Evolutionary conservation across 2,888 invertebrate species (phyloP), one percentile per base, ranked within the genome.

Genomic region (Spodoptera exigua): DNA sequence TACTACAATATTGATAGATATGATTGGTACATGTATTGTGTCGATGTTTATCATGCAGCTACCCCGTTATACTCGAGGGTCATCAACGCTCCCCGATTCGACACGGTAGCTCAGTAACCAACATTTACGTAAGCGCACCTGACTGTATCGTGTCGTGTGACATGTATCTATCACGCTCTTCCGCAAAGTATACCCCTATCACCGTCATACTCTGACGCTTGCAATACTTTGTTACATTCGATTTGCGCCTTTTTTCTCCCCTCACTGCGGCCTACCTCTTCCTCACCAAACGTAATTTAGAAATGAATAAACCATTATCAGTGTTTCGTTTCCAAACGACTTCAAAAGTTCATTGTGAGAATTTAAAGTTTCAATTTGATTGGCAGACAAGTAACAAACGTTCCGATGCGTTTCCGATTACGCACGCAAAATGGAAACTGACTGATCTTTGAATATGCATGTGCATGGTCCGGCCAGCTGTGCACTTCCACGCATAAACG

Each of bases 371-470:
- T 72, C 60, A 68, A 82, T 81, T 92, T 79, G 85, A 77, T 81
- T 83, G 83, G 74, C 80, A 65, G 60, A 53, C 51, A 46, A 63
- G 57, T 48, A 65, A 66, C 68, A 61, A 79, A 74, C 66, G 80
- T 81, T 82, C 82, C 80, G 83, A 84, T 85, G 82, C 84, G 85
- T 90, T 92, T 90, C 91, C 90, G 91, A 91, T 92, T 93, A 90
- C 90, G 88, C 84, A 88, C 86, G 85, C 88, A 88, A 92, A 93
- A 91, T 92, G 90, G 88, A 91, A 91, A 91, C 89, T 84, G 88
- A 90, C 89, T 84, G 89, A 92, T 91, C 90, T 92, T 91, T 92
- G 92, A 92, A 93, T 93, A 92, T 93, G 89, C 80, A 92, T 92
- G 88, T 79, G 82, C 85, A 87, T 79, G 80, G 78, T 77, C 78